These are phyloP conservation scores for Tyto alba DNA, from an alignment of 2,113 vertebrate genomes.

Conservation along the genomic window DNA sequence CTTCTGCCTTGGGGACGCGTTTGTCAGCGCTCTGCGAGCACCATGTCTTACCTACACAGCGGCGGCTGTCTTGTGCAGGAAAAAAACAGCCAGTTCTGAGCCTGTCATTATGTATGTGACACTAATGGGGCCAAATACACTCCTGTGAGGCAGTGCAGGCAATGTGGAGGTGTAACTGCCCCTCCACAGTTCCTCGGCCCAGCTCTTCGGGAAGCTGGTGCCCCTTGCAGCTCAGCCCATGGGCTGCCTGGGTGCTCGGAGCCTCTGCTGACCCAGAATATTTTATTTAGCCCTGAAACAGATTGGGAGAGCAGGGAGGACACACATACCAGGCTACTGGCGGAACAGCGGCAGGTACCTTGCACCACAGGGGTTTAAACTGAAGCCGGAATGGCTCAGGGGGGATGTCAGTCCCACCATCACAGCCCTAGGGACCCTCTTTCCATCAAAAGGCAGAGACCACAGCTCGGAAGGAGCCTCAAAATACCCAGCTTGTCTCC, in stretches of 20 bases:
- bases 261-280: not conserved
- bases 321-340: not conserved
- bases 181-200: not conserved
- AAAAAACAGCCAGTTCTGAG: not conserved
- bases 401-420: not conserved
- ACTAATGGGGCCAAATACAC: too few species aligned
- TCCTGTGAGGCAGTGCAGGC: not conserved
- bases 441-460: not conserved
- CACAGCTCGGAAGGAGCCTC: not conserved
- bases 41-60: too few species aligned
- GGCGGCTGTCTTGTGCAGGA: not conserved
- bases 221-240: not conserved
- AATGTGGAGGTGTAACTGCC: too few species aligned
- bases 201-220: not conserved
- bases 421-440: not conserved
- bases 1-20: not conserved
- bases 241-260: rapidly evolving
- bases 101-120: not conserved
- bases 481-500: not conserved
- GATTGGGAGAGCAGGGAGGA: not conserved
- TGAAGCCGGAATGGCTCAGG: not conserved
- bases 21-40: too few species aligned
- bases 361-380: not conserved
- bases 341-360: too few species aligned
- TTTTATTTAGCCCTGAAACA: not conserved